Conservation (phyloP, 1,140 invertebrate genomes). For the Meloidogyne hapla region DNA sequence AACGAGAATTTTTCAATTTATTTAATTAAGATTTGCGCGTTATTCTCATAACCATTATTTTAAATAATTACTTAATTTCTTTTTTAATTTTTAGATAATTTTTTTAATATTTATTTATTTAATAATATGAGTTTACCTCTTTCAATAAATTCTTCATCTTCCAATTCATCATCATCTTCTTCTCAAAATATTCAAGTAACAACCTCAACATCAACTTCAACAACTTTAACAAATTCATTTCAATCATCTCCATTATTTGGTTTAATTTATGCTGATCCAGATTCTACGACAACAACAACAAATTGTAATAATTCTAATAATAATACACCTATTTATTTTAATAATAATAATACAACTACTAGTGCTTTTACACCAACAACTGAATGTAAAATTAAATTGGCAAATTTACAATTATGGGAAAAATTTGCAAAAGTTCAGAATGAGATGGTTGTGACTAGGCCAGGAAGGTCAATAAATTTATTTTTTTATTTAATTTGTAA, state of each 20-base stretch:
- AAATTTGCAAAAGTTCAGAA: conserved; percentile 36
- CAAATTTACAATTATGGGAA: conserved; percentile 35
- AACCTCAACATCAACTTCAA: neutral
- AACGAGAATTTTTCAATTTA: too few relatives aligned
- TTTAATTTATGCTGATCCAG: conserved; percentile 1
- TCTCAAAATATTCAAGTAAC: neutral
- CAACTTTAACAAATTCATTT: conserved; percentile 9
- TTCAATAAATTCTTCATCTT: conserved; percentile 1
- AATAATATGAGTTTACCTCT: neutral
- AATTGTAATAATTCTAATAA: neutral
- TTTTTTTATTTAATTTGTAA: conserved; percentile 1
- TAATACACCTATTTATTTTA: neutral
- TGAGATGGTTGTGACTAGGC: conserved; percentile 39
- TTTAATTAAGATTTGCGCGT: too few relatives aligned
- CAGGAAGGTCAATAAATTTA: conserved; percentile 8
- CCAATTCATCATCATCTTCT: neutral
- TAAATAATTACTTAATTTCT: neutral
- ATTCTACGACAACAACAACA: neutral
- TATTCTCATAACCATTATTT: too few relatives aligned
- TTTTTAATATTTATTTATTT: too few relatives aligned
- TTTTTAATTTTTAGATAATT: neutral
- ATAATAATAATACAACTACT: neutral
- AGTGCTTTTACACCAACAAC: too few relatives aligned
- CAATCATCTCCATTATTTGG: conserved; percentile 4
- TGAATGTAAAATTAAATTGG: conserved; percentile 23